Evolutionary conservation across 2,797 vertebrate species (phyloP).

Genomic region (Coilia nasus): DNA sequence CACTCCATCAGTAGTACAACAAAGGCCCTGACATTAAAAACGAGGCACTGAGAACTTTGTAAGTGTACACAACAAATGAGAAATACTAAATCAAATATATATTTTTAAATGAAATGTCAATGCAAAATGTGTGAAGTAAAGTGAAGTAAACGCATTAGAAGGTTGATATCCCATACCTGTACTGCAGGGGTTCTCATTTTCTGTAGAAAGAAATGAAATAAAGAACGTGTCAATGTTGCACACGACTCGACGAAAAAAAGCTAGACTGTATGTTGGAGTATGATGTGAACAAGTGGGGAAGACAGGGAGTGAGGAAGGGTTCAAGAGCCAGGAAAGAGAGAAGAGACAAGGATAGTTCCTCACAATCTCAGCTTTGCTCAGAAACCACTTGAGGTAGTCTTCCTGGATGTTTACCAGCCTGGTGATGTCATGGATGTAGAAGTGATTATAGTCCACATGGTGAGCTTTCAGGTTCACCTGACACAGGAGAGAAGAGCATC

Average conservation of each 20-base stretch:
- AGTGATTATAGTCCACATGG: conserved; percentile 90
- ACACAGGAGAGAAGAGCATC: conserved; percentile 3
- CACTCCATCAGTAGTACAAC: no score
- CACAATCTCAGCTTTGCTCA: conserved; percentile 92
- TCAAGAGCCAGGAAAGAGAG: neutral
- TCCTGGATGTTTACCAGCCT: conserved; percentile 95
- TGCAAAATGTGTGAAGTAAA: no score
- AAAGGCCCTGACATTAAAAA: no score
- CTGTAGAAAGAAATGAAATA: conserved; percentile 69
- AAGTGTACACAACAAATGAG: no score
- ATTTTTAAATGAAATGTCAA: no score
- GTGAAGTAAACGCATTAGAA: neutral
- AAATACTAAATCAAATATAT: no score
- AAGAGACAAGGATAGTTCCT: conserved; percentile 59
- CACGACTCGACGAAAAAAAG: neutral
- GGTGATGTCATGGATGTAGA: conserved; percentile 96
- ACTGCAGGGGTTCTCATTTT: conserved; percentile 88
- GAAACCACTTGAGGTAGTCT: conserved; percentile 99
- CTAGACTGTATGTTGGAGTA: neutral
- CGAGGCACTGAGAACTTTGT: no score
- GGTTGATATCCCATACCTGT: conserved; percentile 77
- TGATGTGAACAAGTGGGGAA: neutral
- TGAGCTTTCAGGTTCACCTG: conserved; percentile 93
- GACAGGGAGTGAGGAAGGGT: neutral
- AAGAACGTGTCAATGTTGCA: conserved; percentile 19